These are phyloP conservation scores for Aphrophora alni DNA, from an alignment of 2,888 invertebrate genomes.

Conservation along the genomic window DNA sequence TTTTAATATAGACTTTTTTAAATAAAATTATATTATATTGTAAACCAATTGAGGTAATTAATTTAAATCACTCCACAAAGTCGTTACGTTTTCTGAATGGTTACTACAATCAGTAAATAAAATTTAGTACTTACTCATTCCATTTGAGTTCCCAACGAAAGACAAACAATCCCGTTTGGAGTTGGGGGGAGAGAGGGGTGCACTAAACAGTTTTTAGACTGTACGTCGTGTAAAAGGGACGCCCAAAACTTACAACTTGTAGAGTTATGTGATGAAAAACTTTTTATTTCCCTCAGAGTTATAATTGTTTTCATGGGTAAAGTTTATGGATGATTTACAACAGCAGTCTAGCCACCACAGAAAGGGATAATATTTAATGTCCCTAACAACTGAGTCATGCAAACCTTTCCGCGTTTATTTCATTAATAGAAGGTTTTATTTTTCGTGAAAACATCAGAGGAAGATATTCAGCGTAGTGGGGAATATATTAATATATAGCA, in stretches of 20 bases:
- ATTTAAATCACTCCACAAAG: too few species aligned
- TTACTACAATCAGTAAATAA: background rate
- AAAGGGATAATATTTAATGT: constrained; percentile 2
- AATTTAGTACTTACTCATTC: background rate
- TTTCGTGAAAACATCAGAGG: too few species aligned
- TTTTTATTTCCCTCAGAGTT: background rate
- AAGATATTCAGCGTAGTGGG: too few species aligned
- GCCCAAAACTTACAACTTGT: background rate
- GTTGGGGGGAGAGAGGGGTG: background rate
- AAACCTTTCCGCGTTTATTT: background rate
- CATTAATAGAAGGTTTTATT: too few species aligned
- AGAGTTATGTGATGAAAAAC: background rate
- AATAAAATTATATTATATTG: too few species aligned
- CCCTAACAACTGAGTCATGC: background rate
- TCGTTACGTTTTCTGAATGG: too few species aligned
- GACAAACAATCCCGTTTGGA: background rate
- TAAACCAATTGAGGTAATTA: too few species aligned
- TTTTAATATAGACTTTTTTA: too few species aligned
- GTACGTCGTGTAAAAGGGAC: background rate
- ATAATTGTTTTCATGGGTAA: constrained; percentile 2
- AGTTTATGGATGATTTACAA: background rate
- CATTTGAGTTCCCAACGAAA: background rate
- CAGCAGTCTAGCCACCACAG: background rate
- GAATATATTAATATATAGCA: too few species aligned
- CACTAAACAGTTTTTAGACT: background rate